Conservation (phyloP, 2,888 invertebrate genomes). For the Lydus trimaculatus region DNA sequence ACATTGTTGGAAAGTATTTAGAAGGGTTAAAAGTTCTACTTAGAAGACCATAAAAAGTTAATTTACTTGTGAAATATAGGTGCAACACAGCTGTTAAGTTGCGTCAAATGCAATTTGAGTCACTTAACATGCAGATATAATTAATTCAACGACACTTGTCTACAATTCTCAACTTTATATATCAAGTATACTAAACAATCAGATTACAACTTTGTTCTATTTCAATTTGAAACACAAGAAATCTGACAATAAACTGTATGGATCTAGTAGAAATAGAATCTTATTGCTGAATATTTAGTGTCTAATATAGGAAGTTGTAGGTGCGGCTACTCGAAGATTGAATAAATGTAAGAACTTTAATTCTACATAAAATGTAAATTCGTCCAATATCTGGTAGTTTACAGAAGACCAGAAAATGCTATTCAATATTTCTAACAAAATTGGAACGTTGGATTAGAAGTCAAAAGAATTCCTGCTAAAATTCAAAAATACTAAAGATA, state of each 20-base stretch:
- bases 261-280: not conserved
- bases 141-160: conserved; percentile 37
- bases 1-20: too few species aligned
- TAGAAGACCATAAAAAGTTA: too few species aligned
- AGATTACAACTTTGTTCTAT: not conserved
- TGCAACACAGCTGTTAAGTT: conserved; percentile 13
- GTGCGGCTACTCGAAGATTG: not conserved
- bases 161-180: not conserved
- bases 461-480: not conserved
- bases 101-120: conserved; percentile 42
- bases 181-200: not conserved
- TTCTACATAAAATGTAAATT: not conserved
- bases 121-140: conserved; percentile 40
- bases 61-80: not conserved
- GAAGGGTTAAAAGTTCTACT: too few species aligned
- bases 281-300: not conserved
- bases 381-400: not conserved
- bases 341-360: too few species aligned
- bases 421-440: not conserved
- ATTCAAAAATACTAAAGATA: not conserved
- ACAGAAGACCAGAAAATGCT: not conserved
- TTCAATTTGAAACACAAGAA: not conserved
- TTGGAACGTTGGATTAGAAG: not conserved
- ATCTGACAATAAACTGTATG: not conserved
- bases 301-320: not conserved